Conservation (phyloP, 1,140 invertebrate species). For the Carposina sasakii region DNA sequence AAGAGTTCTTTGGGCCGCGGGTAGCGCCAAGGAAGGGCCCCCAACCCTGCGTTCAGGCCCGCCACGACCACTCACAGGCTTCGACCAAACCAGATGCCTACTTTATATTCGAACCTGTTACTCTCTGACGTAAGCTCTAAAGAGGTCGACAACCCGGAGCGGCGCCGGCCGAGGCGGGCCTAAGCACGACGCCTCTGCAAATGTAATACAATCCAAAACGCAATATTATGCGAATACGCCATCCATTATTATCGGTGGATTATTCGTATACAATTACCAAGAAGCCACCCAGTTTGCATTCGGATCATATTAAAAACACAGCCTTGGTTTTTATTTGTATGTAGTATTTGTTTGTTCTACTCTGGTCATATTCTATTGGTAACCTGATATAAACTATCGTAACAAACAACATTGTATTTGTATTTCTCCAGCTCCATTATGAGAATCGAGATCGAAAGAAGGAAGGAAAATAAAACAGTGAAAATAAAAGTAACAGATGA, state of each 20-base stretch:
- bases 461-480: slow-evolving; percentile 23
- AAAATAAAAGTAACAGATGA: slow-evolving; percentile 47
- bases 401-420: too few species aligned
- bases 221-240: too few species aligned
- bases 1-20: slow-evolving; percentile 49
- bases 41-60: slow-evolving; percentile 62
- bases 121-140: slow-evolving; percentile 40
- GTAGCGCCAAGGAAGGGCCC: slow-evolving; percentile 54
- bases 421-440: too few species aligned
- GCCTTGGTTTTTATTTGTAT: slow-evolving; percentile 37
- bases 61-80: slow-evolving; percentile 51
- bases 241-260: too few species aligned
- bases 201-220: slow-evolving; percentile 41
- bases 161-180: slow-evolving; percentile 62
- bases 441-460: too few species aligned
- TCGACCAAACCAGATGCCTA: slow-evolving; percentile 53
- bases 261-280: slow-evolving; percentile 18
- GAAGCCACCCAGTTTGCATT: slow-evolving; percentile 14
- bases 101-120: slow-evolving; percentile 19
- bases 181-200: slow-evolving; percentile 58
- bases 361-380: too few species aligned
- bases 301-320: too few species aligned
- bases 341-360: slow-evolving; percentile 30
- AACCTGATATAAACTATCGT: too few species aligned
- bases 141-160: slow-evolving; percentile 48